Base-by-base conservation (phyloP, 2,797 vertebrate species). In the Anomalospiza imberbis region DNA sequence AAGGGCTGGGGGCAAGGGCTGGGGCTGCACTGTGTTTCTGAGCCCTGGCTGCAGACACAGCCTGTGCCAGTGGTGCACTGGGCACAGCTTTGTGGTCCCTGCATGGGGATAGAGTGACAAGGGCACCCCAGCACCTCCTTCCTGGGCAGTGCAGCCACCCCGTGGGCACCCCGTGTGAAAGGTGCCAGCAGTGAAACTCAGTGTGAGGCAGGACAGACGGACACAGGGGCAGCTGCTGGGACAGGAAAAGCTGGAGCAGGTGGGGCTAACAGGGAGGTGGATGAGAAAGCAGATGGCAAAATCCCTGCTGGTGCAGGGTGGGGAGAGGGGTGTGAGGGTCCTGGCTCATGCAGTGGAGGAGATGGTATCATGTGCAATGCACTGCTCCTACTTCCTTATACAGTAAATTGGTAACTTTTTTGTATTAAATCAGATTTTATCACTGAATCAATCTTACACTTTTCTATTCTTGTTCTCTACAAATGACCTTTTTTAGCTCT, bases 401-500 rank as follows among this genome's bases (percentile, higher is more conserved):
- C 94, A 97, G 96, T 96, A 96, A 97, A 96, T 96, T 93, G 83
- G 92, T 93, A 40, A 92, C 79, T 86, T 95, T 96, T 97, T 96
- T 94, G 85, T 91, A 82, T 96, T 92, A 93, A 97, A 96, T 89
- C 92, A 96, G 88, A 78, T 95, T 94, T 96, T 97, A 97, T 96
- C 96, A 77, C 89, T 13, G 80, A 93, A 87, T 93, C 79, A 84
- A 47, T 96, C 94, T 96, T 90, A 55, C 91, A 93, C 87, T 96
- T 96, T 94, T 96, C 94, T 97, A 96, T 97, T 97, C 94, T 94
- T 48, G 92, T 90, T 96, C 94, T 93, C 62, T 70, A 50, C 80
- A 96, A 96, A 97, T 96, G 83, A 95, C 96, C 96, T 96, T 97
- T 97, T 97, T 97, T 96, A 97, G 96, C 93, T 95, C 77, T 94